Base-by-base conservation (phyloP, 2,113 vertebrate genomes). In the Hippocampus comes region DNA sequence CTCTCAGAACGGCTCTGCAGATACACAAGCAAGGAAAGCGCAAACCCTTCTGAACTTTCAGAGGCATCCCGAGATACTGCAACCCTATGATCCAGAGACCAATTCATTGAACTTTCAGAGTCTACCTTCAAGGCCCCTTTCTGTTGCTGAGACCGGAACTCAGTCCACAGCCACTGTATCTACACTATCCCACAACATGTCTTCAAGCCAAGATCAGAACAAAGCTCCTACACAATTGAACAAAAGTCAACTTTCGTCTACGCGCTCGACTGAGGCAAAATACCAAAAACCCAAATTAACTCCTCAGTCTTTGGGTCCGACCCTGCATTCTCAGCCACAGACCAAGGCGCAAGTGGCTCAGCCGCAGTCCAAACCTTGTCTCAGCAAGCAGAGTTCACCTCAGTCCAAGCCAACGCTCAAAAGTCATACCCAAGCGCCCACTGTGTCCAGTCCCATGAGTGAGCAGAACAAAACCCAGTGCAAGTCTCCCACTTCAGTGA, bases 21-120 rank as follows among this genome's bases (percentile, higher is more conserved):
- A 93, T 61, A 76, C 86, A 34, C 59, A 90, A 9, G 84, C 49
- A 69, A 73, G 81, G 34, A 94, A 91, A 81, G 59, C 93, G 0
- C 80, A 93, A 23, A 86, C 76, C 4, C 73, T 96, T 73, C 89
- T 96, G 71, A 98, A 98, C 87, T 97, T 94, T 80, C 95, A 98
- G 84, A 95, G 83, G 74, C 94, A 98, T 72, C 96, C 97, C 17
- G 97, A 98, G 88, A 88, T 98, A 70, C 82, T 98, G 68, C 94
- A 95, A 86, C 96, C 97, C 0, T 98, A 98, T 18, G 91, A 97
- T 87, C 96, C 96, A 23, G 90, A 94, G 49, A 94, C 92, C 80
- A 94, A 88, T 84, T 88, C 90, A 57, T 71, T 93, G 68, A 92
- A 83, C 53, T 88, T 84, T 63, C 90, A 72, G 1, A 82, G 86